A percentile compares a stretch with the other conserved stretches of the same genome.
Evolutionary conservation across 2,888 invertebrate species (phyloP).

Genomic region (Tiliacea citrago): DNA sequence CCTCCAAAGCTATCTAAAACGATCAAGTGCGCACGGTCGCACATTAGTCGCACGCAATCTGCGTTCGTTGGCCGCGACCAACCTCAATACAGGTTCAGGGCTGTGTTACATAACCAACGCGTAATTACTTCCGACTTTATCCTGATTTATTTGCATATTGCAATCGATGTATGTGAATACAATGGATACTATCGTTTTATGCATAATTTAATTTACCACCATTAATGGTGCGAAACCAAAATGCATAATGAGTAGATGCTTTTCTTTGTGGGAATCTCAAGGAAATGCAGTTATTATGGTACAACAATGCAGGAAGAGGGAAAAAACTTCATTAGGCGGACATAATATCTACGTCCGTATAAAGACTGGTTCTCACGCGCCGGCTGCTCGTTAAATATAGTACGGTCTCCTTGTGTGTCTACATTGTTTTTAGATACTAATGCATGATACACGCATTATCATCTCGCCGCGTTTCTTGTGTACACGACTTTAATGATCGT

Average conservation of each 20-base stretch:
- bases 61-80: conserved; percentile 82
- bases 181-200: conserved; percentile 47
- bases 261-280: conserved; percentile 47
- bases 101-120: conserved; percentile 75
- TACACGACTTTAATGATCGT: conserved; percentile 29
- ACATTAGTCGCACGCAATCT: conserved; percentile 68
- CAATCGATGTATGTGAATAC: conserved; percentile 62
- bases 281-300: conserved; percentile 53
- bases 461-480: conserved; percentile 32
- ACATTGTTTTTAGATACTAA: conserved; percentile 46
- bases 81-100: conserved; percentile 80
- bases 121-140: conserved; percentile 80
- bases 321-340: conserved; percentile 56
- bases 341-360: conserved; percentile 50
- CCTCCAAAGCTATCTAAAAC: conserved; percentile 56
- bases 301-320: conserved; percentile 44
- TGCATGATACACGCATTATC: conserved; percentile 46
- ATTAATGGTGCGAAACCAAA: conserved; percentile 43
- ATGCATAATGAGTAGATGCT: conserved; percentile 19
- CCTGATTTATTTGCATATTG: conserved; percentile 73
- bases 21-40: conserved; percentile 69
- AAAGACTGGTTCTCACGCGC: conserved; percentile 50
- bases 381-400: conserved; percentile 45
- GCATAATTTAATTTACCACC: conserved; percentile 39
- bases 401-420: conserved; percentile 31